Percentiles rank a stretch among this genome's conserved stretches.
Evolutionary conservation across 2,888 invertebrate species (phyloP).

Genomic region (Pollenia amentaria): DNA sequence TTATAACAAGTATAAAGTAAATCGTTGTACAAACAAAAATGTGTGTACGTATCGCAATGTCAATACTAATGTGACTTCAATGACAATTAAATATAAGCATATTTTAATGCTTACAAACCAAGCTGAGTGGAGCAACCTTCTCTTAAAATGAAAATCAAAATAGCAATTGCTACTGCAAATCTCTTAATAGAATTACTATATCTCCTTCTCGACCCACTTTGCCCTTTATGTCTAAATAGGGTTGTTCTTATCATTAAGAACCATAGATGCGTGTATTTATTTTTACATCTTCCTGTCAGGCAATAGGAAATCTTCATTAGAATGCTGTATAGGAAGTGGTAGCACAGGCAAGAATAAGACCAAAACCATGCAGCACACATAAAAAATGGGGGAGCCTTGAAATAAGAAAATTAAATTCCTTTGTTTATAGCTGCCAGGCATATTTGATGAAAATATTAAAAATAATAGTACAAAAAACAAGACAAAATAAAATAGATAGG

Average conservation of each 20-base stretch:
- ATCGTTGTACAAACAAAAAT: background rate
- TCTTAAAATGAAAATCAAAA: background rate
- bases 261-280: background rate
- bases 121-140: background rate
- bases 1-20: background rate
- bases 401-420: constrained; percentile 66
- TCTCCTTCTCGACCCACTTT: too few species aligned
- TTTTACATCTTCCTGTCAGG: background rate
- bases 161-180: too few species aligned
- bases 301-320: constrained; percentile 10
- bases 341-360: background rate
- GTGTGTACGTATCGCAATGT: constrained; percentile 29
- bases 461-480: constrained; percentile 24
- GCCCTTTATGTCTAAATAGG: background rate
- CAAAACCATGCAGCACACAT: background rate
- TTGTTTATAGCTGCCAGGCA: constrained; percentile 57
- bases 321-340: constrained; percentile 41
- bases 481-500: background rate
- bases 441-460: constrained; percentile 65
- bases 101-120: background rate
- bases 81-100: constrained; percentile 20
- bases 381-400: background rate
- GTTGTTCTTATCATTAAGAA: background rate
- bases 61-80: constrained; percentile 24
- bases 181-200: too few species aligned